Evolutionary conservation across 1,140 invertebrate genomes (phyloP).

Genomic region (Spodoptera litura): DNA sequence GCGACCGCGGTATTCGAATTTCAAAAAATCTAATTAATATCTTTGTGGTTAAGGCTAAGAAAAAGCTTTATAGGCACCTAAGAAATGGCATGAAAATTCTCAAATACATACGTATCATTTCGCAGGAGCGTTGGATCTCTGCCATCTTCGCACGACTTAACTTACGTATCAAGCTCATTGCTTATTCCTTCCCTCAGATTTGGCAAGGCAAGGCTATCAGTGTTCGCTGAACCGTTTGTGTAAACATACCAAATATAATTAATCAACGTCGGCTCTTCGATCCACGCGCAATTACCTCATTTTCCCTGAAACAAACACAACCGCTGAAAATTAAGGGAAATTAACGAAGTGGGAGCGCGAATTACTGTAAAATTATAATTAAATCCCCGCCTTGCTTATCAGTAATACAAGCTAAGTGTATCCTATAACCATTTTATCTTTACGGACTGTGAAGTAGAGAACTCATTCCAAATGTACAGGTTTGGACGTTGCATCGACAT

Average conservation of each 20-base stretch:
- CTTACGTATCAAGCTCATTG: slow-evolving; percentile 18
- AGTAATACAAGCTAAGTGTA: slow-evolving; percentile 12
- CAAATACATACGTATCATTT: slow-evolving; percentile 15
- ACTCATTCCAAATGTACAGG: not conserved
- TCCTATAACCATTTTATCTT: slow-evolving; percentile 4
- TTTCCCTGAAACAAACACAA: slow-evolving; percentile 49
- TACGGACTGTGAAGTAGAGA: not conserved
- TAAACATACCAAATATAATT: slow-evolving; percentile 56
- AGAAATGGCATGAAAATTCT: not conserved
- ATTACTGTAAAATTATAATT: slow-evolving; percentile 43
- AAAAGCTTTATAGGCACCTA: too few relatives aligned
- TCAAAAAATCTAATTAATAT: too few relatives aligned
- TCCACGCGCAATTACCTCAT: slow-evolving; percentile 63
- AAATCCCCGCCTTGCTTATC: slow-evolving; percentile 6
- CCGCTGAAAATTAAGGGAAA: slow-evolving; percentile 41
- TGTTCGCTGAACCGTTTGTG: slow-evolving; percentile 43
- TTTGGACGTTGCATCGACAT: not conserved
- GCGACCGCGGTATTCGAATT: too few relatives aligned
- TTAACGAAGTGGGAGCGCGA: slow-evolving; percentile 40
- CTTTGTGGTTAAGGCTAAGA: too few relatives aligned
- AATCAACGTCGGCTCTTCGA: slow-evolving; percentile 54
- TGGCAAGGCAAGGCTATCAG: slow-evolving; percentile 21
- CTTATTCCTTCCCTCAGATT: slow-evolving; percentile 24
- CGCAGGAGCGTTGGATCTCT: slow-evolving; percentile 18
- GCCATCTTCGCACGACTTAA: slow-evolving; percentile 27